phyloP scores from a whole-genome alignment of 2,113 vertebrate species.

The Pyxicephalus adspersus region DNA sequence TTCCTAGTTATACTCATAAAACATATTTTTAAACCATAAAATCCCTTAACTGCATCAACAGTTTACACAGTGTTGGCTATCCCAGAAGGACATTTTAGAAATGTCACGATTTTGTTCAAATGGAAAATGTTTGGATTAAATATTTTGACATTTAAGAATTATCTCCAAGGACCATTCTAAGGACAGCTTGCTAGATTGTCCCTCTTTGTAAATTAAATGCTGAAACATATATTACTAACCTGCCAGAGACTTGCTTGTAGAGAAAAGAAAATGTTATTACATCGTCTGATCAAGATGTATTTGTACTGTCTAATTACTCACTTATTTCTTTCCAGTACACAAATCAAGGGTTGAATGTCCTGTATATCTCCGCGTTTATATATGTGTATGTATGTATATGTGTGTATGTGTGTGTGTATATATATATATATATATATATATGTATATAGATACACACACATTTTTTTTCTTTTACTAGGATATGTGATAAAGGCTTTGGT shows the following conservation, averaged over 20 bases:
- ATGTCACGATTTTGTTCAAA: constrained; percentile 50
- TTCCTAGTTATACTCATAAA: neutral
- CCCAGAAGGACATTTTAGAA: constrained; percentile 52
- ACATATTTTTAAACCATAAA: constrained; percentile 4
- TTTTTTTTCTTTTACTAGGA: too few species aligned
- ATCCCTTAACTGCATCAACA: constrained; percentile 23
- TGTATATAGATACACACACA: too few species aligned
- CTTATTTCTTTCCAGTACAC: constrained; percentile 4
- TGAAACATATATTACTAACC: constrained; percentile 48
- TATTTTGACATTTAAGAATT: constrained; percentile 56
- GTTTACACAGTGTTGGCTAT: neutral
- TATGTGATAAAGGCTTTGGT: too few species aligned
- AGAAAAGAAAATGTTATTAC: constrained; percentile 22
- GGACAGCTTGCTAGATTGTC: constrained; percentile 35
- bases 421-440: too few species aligned
- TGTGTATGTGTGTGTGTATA: too few species aligned
- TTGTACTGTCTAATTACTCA: constrained; percentile 20
- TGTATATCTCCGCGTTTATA: neutral
- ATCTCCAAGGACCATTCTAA: constrained; percentile 48
- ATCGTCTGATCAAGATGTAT: constrained; percentile 11
- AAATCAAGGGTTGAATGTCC: neutral
- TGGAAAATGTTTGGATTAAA: constrained; percentile 55
- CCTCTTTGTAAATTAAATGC: constrained; percentile 48
- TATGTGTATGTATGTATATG: too few species aligned
- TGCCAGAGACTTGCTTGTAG: constrained; percentile 1